A percentile compares a stretch with the other conserved stretches of the same genome.
phyloP scores from a whole-genome alignment of 2,888 invertebrate genomes.

The Steinernema carpocapsae region DNA sequence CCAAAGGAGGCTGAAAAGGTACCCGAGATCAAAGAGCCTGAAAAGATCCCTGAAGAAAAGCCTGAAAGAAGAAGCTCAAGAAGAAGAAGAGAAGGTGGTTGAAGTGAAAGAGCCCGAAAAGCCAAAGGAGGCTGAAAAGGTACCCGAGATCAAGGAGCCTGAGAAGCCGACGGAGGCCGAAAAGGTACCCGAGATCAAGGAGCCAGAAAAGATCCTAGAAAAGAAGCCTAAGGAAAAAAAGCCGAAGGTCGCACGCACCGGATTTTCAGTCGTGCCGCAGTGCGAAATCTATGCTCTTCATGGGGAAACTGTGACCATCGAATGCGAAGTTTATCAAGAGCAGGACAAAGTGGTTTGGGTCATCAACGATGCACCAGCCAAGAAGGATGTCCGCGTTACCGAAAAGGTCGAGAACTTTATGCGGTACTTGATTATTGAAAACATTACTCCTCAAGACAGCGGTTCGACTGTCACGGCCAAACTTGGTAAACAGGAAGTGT shows the following conservation, averaged over 20 bases:
- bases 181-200: constrained; percentile 35
- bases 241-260: constrained; percentile 50
- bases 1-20: too few relatives aligned
- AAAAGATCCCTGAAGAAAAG: too few relatives aligned
- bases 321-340: constrained; percentile 62
- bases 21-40: too few relatives aligned
- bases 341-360: constrained; percentile 56
- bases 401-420: constrained; percentile 82
- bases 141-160: too few relatives aligned
- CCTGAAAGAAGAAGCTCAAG: too few relatives aligned
- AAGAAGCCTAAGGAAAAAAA: constrained; percentile 35
- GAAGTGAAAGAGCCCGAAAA: too few relatives aligned
- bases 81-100: too few relatives aligned
- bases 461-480: constrained; percentile 49
- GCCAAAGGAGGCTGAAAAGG: too few relatives aligned
- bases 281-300: constrained; percentile 54
- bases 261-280: constrained; percentile 58
- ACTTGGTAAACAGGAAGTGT: constrained; percentile 44
- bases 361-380: constrained; percentile 52
- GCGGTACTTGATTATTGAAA: constrained; percentile 76
- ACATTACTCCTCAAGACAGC: constrained; percentile 59
- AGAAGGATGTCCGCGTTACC: constrained; percentile 50
- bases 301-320: constrained; percentile 62
- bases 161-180: not conserved
- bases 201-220: constrained; percentile 13